These are phyloP conservation scores for Autographa gamma DNA, from an alignment of 2,888 invertebrate genomes.

Conservation along the genomic window DNA sequence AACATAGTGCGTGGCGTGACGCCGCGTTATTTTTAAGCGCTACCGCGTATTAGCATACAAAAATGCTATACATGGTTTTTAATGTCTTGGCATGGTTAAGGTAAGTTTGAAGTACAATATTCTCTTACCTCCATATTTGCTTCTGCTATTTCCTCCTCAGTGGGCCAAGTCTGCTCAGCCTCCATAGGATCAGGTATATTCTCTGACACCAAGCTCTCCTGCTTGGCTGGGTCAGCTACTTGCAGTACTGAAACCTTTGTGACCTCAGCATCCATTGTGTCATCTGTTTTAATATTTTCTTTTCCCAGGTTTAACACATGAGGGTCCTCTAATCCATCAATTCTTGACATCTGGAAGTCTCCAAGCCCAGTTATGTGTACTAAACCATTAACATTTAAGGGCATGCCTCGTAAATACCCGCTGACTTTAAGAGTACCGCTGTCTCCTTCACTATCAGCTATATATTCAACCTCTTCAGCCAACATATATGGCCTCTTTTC, in stretches of 20 bases:
- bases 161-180: conserved; percentile 99
- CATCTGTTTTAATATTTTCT: conserved; percentile 80
- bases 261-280: conserved; percentile 77
- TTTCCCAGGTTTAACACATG: conserved; percentile 89
- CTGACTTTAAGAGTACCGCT: conserved; percentile 93
- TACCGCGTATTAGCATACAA: too few species aligned
- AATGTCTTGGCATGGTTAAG: too few species aligned
- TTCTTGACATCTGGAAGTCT: conserved; percentile 96
- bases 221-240: conserved; percentile 90
- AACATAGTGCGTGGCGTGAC: not conserved
- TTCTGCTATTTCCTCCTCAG: conserved; percentile 95
- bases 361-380: conserved; percentile 98
- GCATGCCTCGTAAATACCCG: conserved; percentile 95
- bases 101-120: not conserved
- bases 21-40: too few species aligned
- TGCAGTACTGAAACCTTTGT: conserved; percentile 85
- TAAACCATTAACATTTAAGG: conserved; percentile 95
- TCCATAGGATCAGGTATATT: conserved; percentile 97
- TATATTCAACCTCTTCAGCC: conserved; percentile 93
- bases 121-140: conserved; percentile 89
- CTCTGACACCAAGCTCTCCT: conserved; percentile 93
- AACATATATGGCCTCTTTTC: conserved; percentile 95
- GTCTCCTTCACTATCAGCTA: conserved; percentile 80
- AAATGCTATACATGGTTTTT: too few species aligned
- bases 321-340: conserved; percentile 92